Evolutionary conservation across 2,888 invertebrate species (phyloP).

Genomic region (Drosophila anomalata): DNA sequence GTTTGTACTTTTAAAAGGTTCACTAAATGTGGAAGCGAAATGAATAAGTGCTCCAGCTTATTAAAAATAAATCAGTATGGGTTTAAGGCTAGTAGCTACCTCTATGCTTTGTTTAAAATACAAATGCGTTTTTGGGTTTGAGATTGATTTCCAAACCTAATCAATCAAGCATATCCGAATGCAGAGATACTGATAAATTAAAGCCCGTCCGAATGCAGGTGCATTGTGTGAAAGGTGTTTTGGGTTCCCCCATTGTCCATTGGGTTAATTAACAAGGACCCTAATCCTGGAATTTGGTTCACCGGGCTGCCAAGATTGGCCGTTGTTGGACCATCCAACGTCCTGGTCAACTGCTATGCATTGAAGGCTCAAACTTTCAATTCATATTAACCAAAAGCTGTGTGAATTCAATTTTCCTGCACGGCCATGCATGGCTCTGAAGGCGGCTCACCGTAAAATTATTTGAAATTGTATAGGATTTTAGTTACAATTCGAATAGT

Average conservation of each 20-base stretch:
- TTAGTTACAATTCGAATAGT: neutral
- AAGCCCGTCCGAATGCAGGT: neutral
- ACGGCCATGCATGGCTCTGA: neutral
- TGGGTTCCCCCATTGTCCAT: neutral
- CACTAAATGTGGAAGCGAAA: no score
- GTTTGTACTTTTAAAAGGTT: no score
- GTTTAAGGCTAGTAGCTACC: no score
- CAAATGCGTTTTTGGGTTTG: neutral
- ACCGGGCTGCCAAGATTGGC: neutral
- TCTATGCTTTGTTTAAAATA: no score
- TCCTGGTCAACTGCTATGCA: no score
- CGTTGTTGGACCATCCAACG: no score
- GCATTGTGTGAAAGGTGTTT: neutral
- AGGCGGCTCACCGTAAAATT: neutral
- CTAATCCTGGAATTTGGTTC: neutral
- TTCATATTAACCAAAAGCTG: no score
- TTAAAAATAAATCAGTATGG: no score
- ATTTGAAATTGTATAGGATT: neutral
- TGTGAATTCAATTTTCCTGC: neutral
- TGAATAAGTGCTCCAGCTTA: no score
- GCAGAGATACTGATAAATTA: neutral
- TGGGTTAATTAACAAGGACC: neutral
- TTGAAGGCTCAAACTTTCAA: no score
- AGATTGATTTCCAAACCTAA: neutral
- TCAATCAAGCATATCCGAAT: neutral